Evolutionary conservation across 2,888 invertebrate species (phyloP), one percentile per base, ranked within the genome.

Genomic region (Yponomeuta cagnagella): DNA sequence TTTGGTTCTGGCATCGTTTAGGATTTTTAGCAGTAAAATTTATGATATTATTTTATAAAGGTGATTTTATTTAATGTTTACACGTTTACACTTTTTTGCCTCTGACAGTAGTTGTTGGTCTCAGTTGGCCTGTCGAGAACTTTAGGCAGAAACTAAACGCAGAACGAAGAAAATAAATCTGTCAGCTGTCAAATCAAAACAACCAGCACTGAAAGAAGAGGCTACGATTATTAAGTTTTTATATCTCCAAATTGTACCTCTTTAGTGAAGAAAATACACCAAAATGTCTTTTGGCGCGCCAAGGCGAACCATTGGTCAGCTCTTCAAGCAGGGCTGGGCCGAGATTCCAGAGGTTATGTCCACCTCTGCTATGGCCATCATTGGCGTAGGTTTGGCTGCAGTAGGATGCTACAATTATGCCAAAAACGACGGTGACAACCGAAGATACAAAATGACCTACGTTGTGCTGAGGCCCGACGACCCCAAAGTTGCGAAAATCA

Each of bases 321-420:
- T 92, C 48, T 71, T 90, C 1, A 81, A 83, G 74, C 91, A 91
- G 71, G 91, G 89, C 68, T 92, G 96, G 95, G 87, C 93, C 79
- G 95, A 96, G 87, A 94, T 95, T 73, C 96, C 96, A 4, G 96
- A 96, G 84, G 86, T 96, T 69, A 83, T 96, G 65, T 95, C 93
- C 48, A 90, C 94, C 37, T 85, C 93, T 2, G 93, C 93, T 15
- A 75, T 95, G 74, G 95, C 92, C 0, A 0, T 95, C 0, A 78
- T 93, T 63, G 96, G 96, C 48, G 69, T 94, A 4, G 93, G 83
- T 9, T 75, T 95, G 73, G 91, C 90, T 30, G 79, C 80, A 31
- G 69, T 88, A 63, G 94, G 93, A 2, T 75, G 93, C 69, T 82
- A 84, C 72, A 93, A 90, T 63, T 94, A 95, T 76, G 79, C 87